Evolutionary conservation across 2,888 invertebrate species (phyloP).

Genomic region (Ophion obscuratus): DNA sequence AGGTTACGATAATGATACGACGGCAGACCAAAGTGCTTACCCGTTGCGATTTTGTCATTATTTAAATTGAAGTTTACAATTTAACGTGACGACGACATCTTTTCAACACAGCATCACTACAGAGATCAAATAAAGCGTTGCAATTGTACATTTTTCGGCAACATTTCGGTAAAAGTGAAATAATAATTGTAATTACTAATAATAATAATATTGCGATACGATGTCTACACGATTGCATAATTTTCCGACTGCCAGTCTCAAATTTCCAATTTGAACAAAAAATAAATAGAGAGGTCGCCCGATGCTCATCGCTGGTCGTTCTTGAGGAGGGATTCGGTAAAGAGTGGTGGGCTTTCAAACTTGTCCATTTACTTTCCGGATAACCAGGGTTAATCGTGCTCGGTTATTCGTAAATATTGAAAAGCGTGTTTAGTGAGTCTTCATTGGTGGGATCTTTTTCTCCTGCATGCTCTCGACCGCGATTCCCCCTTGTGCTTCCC

Average conservation of each 20-base stretch:
- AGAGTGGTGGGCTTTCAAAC: slow-evolving; percentile 14
- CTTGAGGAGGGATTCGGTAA: slow-evolving; percentile 32
- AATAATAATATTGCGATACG: too few relatives aligned
- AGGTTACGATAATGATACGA: too few relatives aligned
- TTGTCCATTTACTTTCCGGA: slow-evolving; percentile 44
- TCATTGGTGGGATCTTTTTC: slow-evolving; percentile 16
- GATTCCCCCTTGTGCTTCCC: slow-evolving; percentile 32
- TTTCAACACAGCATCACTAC: too few relatives aligned
- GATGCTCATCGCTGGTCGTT: slow-evolving; percentile 21
- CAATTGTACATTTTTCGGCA: too few relatives aligned
- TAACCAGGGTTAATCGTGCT: slow-evolving; percentile 72
- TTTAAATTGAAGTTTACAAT: too few relatives aligned
- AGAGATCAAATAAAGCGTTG: too few relatives aligned
- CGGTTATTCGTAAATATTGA: slow-evolving; percentile 78
- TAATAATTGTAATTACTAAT: too few relatives aligned
- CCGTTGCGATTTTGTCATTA: too few relatives aligned
- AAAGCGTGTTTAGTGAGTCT: slow-evolving; percentile 72
- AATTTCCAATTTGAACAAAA: not conserved
- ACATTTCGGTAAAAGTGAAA: too few relatives aligned
- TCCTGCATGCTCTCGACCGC: slow-evolving; percentile 11
- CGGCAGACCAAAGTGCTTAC: too few relatives aligned
- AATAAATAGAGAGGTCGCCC: not conserved
- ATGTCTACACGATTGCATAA: too few relatives aligned
- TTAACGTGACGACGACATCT: too few relatives aligned
- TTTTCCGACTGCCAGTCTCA: not conserved